Base-by-base conservation (phyloP, 2,797 vertebrate species). In the Psittacula derbiana region DNA sequence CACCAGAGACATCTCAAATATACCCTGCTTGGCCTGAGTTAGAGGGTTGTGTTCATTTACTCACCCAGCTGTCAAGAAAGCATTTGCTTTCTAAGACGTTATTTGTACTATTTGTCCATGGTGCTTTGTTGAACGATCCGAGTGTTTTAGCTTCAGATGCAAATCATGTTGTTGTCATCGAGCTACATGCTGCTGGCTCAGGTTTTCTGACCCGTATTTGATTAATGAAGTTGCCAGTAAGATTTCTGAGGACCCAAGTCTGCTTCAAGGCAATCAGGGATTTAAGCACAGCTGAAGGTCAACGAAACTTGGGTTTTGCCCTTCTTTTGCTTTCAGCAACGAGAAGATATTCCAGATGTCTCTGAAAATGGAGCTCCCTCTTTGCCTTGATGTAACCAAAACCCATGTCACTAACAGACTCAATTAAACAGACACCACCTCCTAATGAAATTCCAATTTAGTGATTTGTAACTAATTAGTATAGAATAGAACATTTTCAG, bases 1-100 rank as follows among this genome's bases (percentile, higher is more conserved):
- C 36, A 55, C 6, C 24, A 4, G 24, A 43, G 50, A 49, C 15
- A 38, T 44, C 36, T 71, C 5, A 19, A 27, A n/a, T 16, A 10
- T 0, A 0, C 3, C 10, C 18, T 52, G 43, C 27, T 12, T 33
- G 27, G 57, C 52, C 60, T 25, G 46, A 55, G 15, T n/a, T 12
- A 14, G 21, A 27, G 43, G 21, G 16, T 60, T 78, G 18, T 36
- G 57, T 57, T 27, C 23, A 1, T 49, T 62, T 20, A 6, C 21
- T 12, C 15, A 6, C 23, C 4, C 8, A 33, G 38, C 52, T 71
- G 43, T 58, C 52, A 25, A n/a, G 70, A 71, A 23, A 52, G 28
- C 36, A 24, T 53, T 33, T 43, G 38, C 33, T 57, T 50, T 40
- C 28, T 24, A 27, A 27, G 62, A 25, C 0, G 3, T 12, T 21